Conservation (phyloP, 2,113 vertebrate species). For the Cheirogaleus medius region DNA sequence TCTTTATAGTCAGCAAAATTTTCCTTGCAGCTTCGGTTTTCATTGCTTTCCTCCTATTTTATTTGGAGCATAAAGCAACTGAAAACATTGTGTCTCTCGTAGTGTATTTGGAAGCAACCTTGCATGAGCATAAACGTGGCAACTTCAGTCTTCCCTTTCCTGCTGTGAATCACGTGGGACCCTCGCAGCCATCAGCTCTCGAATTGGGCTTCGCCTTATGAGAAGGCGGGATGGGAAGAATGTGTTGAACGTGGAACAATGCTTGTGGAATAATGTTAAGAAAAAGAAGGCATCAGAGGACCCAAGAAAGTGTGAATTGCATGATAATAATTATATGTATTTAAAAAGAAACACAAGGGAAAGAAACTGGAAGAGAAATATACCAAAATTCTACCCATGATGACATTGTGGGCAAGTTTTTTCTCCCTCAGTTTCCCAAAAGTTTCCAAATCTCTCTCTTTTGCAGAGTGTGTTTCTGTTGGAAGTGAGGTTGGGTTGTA, state of each 20-base stretch:
- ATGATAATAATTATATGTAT: background rate
- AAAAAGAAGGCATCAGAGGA: background rate
- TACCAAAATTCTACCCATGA: background rate
- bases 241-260: background rate
- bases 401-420: background rate
- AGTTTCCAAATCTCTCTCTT: background rate
- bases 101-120: slow-evolving; percentile 44
- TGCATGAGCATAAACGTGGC: background rate
- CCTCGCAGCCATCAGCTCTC: background rate
- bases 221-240: background rate
- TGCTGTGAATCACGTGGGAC: background rate
- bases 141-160: background rate
- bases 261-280: background rate
- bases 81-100: background rate
- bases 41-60: slow-evolving; percentile 50
- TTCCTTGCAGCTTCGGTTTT: slow-evolving; percentile 5
- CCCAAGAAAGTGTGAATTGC: background rate
- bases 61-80: slow-evolving; percentile 20
- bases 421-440: background rate
- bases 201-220: background rate
- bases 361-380: background rate
- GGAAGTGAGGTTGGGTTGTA: background rate
- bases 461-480: background rate
- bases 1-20: slow-evolving; percentile 51
- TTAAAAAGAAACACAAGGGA: background rate